A percentile compares a stretch with the other conserved stretches of the same genome.
Evolutionary conservation across 2,888 invertebrate genomes (phyloP).

Genomic region (Dermolepida albohirtum): DNA sequence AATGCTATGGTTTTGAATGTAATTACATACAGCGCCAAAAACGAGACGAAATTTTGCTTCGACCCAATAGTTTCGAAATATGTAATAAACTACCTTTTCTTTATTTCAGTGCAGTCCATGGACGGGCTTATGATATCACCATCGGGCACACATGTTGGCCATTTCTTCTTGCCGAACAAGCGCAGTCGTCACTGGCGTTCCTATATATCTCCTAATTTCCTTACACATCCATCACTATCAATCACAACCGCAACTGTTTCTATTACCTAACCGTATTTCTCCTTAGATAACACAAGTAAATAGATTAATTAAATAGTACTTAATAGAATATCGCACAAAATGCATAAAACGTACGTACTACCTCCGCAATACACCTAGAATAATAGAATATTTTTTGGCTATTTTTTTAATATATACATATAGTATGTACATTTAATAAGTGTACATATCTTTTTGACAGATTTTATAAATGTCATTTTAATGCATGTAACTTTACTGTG

Average conservation of each 20-base stretch:
- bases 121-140: constrained; percentile 59
- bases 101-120: constrained; percentile 63
- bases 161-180: constrained; percentile 66
- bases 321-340: constrained; percentile 14
- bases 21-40: no score
- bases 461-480: constrained; percentile 1
- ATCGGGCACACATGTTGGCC: constrained; percentile 60
- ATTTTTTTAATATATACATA: constrained; percentile 48
- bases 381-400: constrained; percentile 46
- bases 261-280: constrained; percentile 66
- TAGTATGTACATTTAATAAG: constrained; percentile 16
- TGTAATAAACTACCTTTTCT: constrained; percentile 43
- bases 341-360: constrained; percentile 48
- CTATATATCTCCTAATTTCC: constrained; percentile 34
- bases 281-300: constrained; percentile 44
- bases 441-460: constrained; percentile 7
- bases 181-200: constrained; percentile 67
- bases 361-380: constrained; percentile 57
- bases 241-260: constrained; percentile 60
- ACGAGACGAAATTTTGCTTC: no score
- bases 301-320: background rate
- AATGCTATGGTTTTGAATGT: no score
- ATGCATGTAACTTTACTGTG: background rate
- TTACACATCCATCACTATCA: constrained; percentile 23
- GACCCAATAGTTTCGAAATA: no score